Percentiles rank a stretch among this genome's conserved stretches.
These are phyloP conservation scores for Subacronicta megacephala DNA, from an alignment of 2,888 invertebrate genomes.

Conservation along the genomic window DNA sequence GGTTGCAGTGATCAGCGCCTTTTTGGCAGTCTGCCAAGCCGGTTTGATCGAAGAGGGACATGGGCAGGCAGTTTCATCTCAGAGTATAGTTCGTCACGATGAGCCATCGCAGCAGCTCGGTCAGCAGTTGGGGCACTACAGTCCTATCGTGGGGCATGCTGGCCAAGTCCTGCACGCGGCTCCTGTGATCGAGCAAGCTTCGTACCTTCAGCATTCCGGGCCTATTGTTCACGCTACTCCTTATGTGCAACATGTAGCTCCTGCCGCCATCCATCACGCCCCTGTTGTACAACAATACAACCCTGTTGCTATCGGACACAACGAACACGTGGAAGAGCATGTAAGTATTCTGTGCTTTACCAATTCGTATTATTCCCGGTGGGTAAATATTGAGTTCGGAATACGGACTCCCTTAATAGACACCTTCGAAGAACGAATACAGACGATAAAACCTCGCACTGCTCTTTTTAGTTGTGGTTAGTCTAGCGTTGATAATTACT, in stretches of 20 bases:
- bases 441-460: too few species aligned
- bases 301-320: constrained; percentile 66
- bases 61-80: constrained; percentile 80
- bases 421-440: too few species aligned
- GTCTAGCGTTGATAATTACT: too few species aligned
- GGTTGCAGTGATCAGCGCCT: constrained; percentile 78
- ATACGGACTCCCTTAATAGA: too few species aligned
- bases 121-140: constrained; percentile 54
- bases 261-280: constrained; percentile 48
- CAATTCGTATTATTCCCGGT: neutral
- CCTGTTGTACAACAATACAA: constrained; percentile 66
- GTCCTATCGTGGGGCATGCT: constrained; percentile 62
- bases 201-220: constrained; percentile 57
- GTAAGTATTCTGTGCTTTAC: constrained; percentile 63
- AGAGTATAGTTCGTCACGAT: constrained; percentile 82
- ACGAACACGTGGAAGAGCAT: constrained; percentile 69
- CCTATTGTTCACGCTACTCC: constrained; percentile 56
- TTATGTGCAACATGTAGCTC: constrained; percentile 37
- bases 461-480: too few species aligned
- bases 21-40: constrained; percentile 84
- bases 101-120: constrained; percentile 68
- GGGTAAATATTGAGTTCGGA: too few species aligned
- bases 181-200: constrained; percentile 47
- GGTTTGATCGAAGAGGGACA: constrained; percentile 79
- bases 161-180: constrained; percentile 45